Conservation (phyloP, 2,113 vertebrate genomes). For the Rhinopomastus cyanomelas region DNA sequence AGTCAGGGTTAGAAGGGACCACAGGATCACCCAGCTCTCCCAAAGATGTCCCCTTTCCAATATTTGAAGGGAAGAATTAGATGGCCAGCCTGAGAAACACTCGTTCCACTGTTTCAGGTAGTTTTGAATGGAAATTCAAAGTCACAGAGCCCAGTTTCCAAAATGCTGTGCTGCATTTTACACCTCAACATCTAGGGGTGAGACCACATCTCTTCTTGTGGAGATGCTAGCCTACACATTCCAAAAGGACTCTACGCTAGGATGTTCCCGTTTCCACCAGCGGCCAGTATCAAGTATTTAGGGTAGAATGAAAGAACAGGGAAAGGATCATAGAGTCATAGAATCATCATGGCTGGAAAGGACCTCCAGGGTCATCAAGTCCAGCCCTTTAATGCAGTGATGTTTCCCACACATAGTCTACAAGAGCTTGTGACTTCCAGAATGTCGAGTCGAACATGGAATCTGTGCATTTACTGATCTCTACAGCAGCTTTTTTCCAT, state of each 20-base stretch:
- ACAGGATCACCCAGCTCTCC: no score
- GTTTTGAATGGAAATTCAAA: background rate
- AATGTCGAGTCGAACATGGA: background rate
- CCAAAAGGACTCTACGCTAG: background rate
- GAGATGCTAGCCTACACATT: background rate
- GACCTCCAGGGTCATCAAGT: no score
- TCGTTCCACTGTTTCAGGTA: background rate
- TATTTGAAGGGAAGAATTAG: no score
- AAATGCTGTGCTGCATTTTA: background rate
- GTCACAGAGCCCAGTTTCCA: background rate
- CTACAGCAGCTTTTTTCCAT: slow-evolving; percentile 27
- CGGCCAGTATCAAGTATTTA: background rate
- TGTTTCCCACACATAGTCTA: background rate
- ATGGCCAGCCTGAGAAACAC: no score
- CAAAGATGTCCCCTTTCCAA: no score
- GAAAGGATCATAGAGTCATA: no score
- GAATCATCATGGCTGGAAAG: no score
- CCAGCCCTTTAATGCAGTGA: no score
- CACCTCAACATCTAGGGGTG: background rate
- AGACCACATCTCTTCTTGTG: background rate
- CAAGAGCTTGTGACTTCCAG: background rate
- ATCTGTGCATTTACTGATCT: slow-evolving; percentile 1
- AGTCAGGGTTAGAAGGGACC: no score
- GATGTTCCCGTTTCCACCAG: background rate
- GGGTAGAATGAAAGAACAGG: background rate